Evolutionary conservation across 2,888 invertebrate species (phyloP), one percentile per base, ranked within the genome.

Genomic region (Ochlodes sylvanus): DNA sequence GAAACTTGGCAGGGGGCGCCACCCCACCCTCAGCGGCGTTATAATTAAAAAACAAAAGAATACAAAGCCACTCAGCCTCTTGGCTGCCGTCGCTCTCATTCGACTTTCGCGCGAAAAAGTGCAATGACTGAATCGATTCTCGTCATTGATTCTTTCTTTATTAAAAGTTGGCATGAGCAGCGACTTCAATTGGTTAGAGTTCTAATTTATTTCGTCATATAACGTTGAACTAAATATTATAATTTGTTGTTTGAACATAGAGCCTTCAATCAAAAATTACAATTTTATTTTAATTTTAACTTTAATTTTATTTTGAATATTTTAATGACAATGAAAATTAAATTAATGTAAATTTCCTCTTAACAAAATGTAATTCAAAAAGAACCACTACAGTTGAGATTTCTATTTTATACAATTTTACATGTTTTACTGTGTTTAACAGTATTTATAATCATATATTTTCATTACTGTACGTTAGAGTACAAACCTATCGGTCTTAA

Each of bases 11-110:
- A 79, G 85, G 75, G 74, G 81, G 73, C 72, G 75, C 79, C 87
- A 79, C 87, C 89, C 89, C 83, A 80, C 85, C 78, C 81, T 80
- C 84, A 82, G 85, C 79, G 82, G 86, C 88, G 85, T 91, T 92
- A 92, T 92, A 92, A 93, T 93, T 93, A 93, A 92, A 92, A 93
- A 93, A 93, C 91, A 92, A 93, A 93, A 91, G 92, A 92, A 93
- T 88, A 92, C 90, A 90, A 82, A 85, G 86, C 89, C 87, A 88
- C 90, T 90, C 91, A 88, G 89, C 89, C 89, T 89, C 89, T 87
- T 86, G 81, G 86, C 81, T 75, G 76, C 83, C 77, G 79, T 82
- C 80, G 82, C 81, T 84, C 84, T 84, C 83, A 83, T 86, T 87
- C 84, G 82, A 86, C 85, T 88, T 88, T 86, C 81, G 85, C 85